phyloP scores from a whole-genome alignment of 2,888 invertebrate species.

The Leptura quadrifasciata region DNA sequence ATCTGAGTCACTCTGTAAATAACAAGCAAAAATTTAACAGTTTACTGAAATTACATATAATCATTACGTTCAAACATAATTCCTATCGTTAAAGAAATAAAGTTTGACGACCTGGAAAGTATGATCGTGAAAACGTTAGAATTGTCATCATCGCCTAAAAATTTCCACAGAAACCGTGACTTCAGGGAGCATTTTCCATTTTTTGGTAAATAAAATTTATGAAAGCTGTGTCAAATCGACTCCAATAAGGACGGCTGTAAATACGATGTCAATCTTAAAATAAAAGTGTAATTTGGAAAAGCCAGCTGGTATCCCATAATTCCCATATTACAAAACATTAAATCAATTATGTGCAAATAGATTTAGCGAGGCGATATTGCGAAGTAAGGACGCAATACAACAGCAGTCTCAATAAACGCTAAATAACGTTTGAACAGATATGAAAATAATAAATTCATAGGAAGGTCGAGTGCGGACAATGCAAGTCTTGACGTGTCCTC shows the following conservation, averaged over 20 bases:
- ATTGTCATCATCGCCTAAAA: no score
- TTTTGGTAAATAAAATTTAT: no score
- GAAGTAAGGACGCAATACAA: neutral
- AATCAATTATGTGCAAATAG: neutral
- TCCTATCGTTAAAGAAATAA: no score
- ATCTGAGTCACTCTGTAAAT: no score
- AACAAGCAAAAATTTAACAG: no score
- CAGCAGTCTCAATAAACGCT: constrained; percentile 10
- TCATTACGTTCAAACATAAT: no score
- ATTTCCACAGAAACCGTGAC: no score
- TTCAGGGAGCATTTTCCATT: no score
- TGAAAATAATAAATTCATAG: constrained; percentile 18
- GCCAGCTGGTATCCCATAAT: neutral
- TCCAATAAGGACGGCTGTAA: neutral
- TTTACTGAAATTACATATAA: no score
- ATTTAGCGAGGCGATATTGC: neutral
- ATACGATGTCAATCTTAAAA: neutral
- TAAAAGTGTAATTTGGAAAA: neutral
- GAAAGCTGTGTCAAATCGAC: neutral
- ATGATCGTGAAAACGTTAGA: no score
- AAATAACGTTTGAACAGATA: constrained; percentile 25
- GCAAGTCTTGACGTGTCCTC: neutral
- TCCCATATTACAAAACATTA: neutral
- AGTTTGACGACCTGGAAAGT: no score
- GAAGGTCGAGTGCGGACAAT: neutral